Percentiles rank a stretch among this genome's conserved stretches.
phyloP scores from a whole-genome alignment of 2,113 vertebrate genomes.

The Pseudolaguvia tuberculata region DNA sequence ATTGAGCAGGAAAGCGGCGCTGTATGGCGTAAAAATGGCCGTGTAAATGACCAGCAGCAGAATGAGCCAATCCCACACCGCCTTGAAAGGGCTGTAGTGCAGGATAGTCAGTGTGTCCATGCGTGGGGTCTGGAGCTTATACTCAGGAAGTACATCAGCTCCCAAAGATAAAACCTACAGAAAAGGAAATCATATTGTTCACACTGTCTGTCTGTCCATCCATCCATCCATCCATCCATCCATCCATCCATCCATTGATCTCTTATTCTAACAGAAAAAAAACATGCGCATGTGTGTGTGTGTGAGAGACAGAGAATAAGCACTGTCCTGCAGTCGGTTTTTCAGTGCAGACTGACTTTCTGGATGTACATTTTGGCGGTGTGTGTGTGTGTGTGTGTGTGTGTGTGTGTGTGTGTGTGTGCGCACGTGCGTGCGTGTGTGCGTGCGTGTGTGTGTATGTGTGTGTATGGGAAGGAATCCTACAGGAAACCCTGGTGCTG shows the following conservation, averaged over 20 bases:
- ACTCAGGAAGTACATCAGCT: conserved; percentile 94
- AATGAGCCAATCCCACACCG: conserved; percentile 98
- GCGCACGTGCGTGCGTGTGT: background rate
- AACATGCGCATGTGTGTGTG: too few relatives aligned
- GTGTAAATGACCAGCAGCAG: conserved; percentile 96
- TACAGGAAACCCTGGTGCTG: conserved; percentile 47
- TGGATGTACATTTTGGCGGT: conserved; percentile 6
- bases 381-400: too few relatives aligned
- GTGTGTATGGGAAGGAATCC: conserved; percentile 46
- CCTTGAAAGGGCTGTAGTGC: conserved; percentile 99
- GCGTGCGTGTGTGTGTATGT: background rate
- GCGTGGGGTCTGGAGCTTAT: conserved; percentile 92
- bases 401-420: too few relatives aligned
- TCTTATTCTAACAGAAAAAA: too few relatives aligned
- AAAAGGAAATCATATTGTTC: background rate
- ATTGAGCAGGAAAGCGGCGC: conserved; percentile 96
- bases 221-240: too few relatives aligned
- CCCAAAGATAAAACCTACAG: conserved; percentile 90
- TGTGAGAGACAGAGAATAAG: too few relatives aligned
- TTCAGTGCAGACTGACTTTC: background rate
- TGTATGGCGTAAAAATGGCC: conserved; percentile 96
- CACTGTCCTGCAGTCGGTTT: background rate
- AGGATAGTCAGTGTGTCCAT: conserved; percentile 97
- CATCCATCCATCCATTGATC: too few relatives aligned
- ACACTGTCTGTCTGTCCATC: too few relatives aligned